Evolutionary conservation across 2,888 invertebrate genomes (phyloP).

Genomic region (Parthenolecanium corni): DNA sequence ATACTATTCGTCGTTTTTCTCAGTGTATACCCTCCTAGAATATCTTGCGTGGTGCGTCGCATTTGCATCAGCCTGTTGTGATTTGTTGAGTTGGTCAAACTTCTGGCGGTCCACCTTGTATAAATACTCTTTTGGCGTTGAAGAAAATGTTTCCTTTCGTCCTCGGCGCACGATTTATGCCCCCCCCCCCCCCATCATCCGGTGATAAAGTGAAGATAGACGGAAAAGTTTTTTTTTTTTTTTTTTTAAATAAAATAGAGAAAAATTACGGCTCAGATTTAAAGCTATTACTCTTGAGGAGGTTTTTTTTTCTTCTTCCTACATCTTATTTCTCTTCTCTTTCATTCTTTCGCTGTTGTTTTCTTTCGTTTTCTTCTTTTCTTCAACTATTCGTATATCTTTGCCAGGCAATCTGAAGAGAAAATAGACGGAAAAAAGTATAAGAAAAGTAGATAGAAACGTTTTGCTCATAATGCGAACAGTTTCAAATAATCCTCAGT

Average conservation of each 20-base stretch:
- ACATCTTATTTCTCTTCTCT: not conserved
- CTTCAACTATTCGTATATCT: conserved; percentile 2
- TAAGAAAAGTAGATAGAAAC: not conserved
- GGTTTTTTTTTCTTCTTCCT: not conserved
- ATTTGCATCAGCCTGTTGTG: too few species aligned
- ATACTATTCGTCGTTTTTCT: too few species aligned
- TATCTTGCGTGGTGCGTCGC: too few species aligned
- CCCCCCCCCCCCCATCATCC: too few species aligned
- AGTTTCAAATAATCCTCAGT: conserved; percentile 25
- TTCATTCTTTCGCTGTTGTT: not conserved
- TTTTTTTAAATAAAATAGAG: conserved; percentile 28
- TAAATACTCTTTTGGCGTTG: not conserved
- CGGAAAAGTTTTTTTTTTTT: conserved; percentile 20
- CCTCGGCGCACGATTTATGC: too few species aligned
- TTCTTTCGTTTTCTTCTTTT: conserved; percentile 6
- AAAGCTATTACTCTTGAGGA: conserved; percentile 22
- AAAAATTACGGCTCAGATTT: conserved; percentile 27
- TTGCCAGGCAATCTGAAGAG: conserved; percentile 14
- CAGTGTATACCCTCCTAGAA: too few species aligned
- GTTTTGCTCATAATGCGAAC: conserved; percentile 26
- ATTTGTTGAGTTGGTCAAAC: too few species aligned
- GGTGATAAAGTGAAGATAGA: not conserved
- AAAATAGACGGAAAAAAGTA: too few species aligned
- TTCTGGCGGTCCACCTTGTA: not conserved
- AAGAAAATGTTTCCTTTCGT: too few species aligned